A percentile compares a stretch with the other conserved stretches of the same genome.
phyloP scores from a whole-genome alignment of 2,888 invertebrate species.

The Epistrophe eligans region DNA sequence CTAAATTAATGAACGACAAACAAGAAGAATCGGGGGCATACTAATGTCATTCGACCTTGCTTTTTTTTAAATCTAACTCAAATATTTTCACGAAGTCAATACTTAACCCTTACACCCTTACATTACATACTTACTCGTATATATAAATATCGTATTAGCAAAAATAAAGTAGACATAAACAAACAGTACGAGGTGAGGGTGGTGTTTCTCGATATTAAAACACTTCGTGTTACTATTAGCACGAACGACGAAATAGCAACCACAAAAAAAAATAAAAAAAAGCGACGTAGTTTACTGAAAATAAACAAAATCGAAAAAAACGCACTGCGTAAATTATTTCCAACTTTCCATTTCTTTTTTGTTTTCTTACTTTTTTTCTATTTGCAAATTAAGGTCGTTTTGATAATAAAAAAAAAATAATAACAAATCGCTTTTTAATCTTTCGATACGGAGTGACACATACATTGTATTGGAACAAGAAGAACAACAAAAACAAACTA shows the following conservation, averaged over 20 bases:
- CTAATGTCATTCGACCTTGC: background rate
- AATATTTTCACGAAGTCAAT: slow-evolving; percentile 5
- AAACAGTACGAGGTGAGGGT: slow-evolving; percentile 43
- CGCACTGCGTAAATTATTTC: slow-evolving; percentile 64
- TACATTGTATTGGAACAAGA: slow-evolving; percentile 1
- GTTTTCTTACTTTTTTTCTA: slow-evolving; percentile 11
- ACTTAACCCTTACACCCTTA: background rate
- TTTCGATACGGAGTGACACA: slow-evolving; percentile 43
- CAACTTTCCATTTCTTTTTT: slow-evolving; percentile 46
- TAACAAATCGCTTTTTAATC: slow-evolving; percentile 46
- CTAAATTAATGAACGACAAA: background rate
- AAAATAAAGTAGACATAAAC: slow-evolving; percentile 40
- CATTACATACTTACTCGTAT: background rate
- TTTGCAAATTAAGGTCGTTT: slow-evolving; percentile 61
- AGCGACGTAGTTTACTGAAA: slow-evolving; percentile 56
- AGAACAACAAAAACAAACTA: slow-evolving; percentile 5
- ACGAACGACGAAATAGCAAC: slow-evolving; percentile 15
- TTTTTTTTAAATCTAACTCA: background rate
- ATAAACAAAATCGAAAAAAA: slow-evolving; percentile 33
- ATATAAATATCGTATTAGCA: background rate
- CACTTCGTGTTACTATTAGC: slow-evolving; percentile 26
- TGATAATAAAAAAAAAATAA: slow-evolving; percentile 17
- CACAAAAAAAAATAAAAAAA: background rate
- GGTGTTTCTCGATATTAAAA: background rate
- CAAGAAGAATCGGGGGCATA: too few species aligned